Percentiles rank a stretch among this genome's conserved stretches.
Conservation (phyloP, 2,113 vertebrate genomes). For the Pelecanus crispus region DNA sequence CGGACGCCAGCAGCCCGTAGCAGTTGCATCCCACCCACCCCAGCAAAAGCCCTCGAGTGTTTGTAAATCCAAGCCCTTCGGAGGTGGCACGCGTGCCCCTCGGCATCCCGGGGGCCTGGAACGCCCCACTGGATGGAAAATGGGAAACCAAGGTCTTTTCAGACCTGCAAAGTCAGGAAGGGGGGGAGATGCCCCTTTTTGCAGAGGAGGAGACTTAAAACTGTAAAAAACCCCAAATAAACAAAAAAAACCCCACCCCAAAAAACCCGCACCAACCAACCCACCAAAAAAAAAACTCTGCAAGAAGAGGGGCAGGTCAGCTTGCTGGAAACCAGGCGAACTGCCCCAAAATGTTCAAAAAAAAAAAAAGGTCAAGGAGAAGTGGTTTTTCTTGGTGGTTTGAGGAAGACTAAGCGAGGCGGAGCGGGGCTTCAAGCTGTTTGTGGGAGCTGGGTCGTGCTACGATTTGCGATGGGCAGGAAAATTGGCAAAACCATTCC, state of each 20-base stretch:
- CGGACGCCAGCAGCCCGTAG: rapidly evolving
- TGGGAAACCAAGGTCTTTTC: not conserved
- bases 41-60: not conserved
- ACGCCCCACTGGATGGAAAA: rapidly evolving
- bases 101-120: rapidly evolving
- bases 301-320: not conserved
- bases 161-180: not conserved
- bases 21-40: rapidly evolving
- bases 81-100: not conserved
- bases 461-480: not conserved
- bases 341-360: not conserved
- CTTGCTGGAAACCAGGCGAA: not conserved
- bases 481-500: not conserved
- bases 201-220: not conserved
- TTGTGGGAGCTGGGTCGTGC: rapidly evolving
- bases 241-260: too few relatives aligned
- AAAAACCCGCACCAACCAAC: too few relatives aligned
- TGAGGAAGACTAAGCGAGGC: not conserved
- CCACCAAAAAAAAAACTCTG: too few relatives aligned
- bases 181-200: not conserved
- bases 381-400: conserved; percentile 13
- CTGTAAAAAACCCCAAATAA: too few relatives aligned
- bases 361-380: not conserved
- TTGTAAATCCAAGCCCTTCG: not conserved
- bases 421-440: not conserved